Conservation (phyloP, 2,888 invertebrate species). For the Minunthozetes semirufus region DNA sequence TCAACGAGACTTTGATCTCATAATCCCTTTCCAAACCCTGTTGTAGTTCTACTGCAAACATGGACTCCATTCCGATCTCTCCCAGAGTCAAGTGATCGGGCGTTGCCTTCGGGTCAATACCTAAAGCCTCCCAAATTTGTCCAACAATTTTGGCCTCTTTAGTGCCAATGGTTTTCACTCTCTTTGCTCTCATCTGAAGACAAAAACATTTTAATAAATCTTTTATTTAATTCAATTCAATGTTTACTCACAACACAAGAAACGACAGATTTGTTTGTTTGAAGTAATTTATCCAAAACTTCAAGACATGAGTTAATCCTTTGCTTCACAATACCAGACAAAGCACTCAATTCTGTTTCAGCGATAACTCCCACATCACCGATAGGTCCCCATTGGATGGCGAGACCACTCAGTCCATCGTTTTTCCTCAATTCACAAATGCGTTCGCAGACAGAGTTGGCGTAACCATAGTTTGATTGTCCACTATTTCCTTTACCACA, state of each 20-base stretch:
- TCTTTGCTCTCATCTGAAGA: neutral
- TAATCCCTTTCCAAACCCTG: neutral
- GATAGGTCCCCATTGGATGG: conserved; percentile 96
- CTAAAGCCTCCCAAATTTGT: neutral
- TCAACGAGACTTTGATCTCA: neutral
- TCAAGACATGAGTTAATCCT: conserved; percentile 81
- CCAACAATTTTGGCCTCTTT: neutral
- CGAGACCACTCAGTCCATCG: conserved; percentile 73
- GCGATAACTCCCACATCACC: conserved; percentile 61
- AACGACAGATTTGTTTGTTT: conserved; percentile 74
- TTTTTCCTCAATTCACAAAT: conserved; percentile 41
- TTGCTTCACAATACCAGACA: conserved; percentile 91
- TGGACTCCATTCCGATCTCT: neutral
- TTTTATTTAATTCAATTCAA: neutral
- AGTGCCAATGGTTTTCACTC: neutral
- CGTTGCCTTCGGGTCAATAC: neutral
- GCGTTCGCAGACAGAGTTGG: neutral
- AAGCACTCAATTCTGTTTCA: conserved; percentile 51
- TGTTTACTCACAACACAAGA: conserved; percentile 52
- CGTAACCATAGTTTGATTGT: too few species aligned
- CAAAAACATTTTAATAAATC: neutral
- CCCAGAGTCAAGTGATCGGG: neutral
- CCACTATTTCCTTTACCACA: neutral
- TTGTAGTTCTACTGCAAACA: neutral
- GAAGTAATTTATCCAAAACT: conserved; percentile 79